Base-by-base conservation (phyloP, 2,797 vertebrate genomes). In the Falco columbarius region DNA sequence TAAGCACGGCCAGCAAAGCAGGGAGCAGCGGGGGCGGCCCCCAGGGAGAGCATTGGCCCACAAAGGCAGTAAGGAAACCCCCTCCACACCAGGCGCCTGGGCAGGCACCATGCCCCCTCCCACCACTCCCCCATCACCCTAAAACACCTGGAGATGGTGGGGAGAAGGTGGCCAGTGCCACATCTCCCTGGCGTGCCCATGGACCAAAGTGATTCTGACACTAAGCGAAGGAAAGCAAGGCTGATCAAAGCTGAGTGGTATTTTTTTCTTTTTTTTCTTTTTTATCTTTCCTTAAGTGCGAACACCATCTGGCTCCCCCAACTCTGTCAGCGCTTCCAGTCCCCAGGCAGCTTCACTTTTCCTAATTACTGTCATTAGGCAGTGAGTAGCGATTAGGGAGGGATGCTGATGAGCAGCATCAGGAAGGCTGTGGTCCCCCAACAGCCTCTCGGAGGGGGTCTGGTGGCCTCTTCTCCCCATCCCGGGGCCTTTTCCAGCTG, bases 331-430 rank as follows among this genome's bases (percentile, higher is more conserved):
- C 40, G 72, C 93, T 96, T 97, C 95, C 92, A 97, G 94, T 93
- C 97, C 97, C 83, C 85, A 96, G 96, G 97, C 97, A 91, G 96
- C 93, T 97, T 96, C 3, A 7, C 81, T 97, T 82, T 97, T 92
- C 89, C 81, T 97, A 97, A 98, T 98, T 97, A 97, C 96, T 96
- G 93, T 98, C 97, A 97, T 98, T 98, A 98, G 70, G 54, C 93
- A 87, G 87, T 94, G 97, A 92, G 94, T 95, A 97, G 95, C 17
- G 74, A 97, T 97, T 97, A 97, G 56, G 83, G 95, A 97, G 63
- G 89, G 96, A 95, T 92, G 95, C 95, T 95, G 95, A 96, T 84
- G 93, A 96, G 95, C 38, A 22, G 89, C 92, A 94, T 70, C 91
- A 88, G 91, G 81, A 96, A 95, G 87, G 73, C 90, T 30, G 27